phyloP scores from a whole-genome alignment of 2,888 invertebrate genomes.

The Crematogaster levior region DNA sequence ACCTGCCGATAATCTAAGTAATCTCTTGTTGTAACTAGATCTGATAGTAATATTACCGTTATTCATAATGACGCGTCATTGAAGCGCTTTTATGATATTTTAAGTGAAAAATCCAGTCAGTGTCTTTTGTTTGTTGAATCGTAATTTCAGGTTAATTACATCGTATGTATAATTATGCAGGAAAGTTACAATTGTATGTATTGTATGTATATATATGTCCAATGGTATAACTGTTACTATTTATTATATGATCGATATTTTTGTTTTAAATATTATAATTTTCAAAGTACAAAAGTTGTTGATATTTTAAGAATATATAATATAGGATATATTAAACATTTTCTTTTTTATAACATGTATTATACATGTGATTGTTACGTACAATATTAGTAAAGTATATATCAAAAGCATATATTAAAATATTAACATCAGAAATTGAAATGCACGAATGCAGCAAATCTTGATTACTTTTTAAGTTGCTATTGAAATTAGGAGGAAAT shows the following conservation, averaged over 20 bases:
- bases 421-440: not conserved
- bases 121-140: not conserved
- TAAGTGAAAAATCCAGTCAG: conserved; percentile 28
- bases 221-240: not conserved
- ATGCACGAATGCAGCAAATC: not conserved
- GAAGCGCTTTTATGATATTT: conserved; percentile 46
- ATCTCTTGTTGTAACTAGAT: conserved; percentile 66
- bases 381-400: no score
- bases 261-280: not conserved
- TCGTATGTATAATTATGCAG: not conserved
- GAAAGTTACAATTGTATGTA: not conserved
- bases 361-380: no score
- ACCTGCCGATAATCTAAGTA: conserved; percentile 75
- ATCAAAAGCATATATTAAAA: not conserved
- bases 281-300: not conserved
- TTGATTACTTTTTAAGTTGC: not conserved
- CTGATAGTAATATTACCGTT: conserved; percentile 66
- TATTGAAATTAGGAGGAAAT: not conserved
- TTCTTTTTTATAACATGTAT: not conserved
- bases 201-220: not conserved
- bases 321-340: not conserved
- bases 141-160: not conserved
- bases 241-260: not conserved
- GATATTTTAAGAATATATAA: not conserved
- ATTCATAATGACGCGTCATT: conserved; percentile 48